A percentile compares a stretch with the other conserved stretches of the same genome.
phyloP scores from a whole-genome alignment of 2,797 vertebrate genomes.

The Sebastolobus alascanus region DNA sequence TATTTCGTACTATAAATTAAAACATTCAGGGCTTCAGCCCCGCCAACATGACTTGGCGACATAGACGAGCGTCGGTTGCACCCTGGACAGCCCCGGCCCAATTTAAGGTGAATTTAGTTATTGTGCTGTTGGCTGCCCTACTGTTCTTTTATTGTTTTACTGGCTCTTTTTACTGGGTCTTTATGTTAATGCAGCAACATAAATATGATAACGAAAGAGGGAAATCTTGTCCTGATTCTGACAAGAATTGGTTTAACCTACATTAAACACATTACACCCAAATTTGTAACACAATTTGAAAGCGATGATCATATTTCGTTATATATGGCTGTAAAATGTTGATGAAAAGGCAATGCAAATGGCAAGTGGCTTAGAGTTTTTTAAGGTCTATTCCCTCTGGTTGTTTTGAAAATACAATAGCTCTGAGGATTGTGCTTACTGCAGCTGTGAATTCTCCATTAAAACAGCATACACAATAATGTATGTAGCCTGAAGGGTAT shows the following conservation, averaged over 20 bases:
- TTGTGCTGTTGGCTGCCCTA: too few relatives aligned
- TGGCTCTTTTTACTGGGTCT: background rate
- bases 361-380: background rate
- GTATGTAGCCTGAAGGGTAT: slow-evolving; percentile 4
- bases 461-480: background rate
- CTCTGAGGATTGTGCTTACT: slow-evolving; percentile 13
- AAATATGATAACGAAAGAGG: background rate
- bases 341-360: slow-evolving; percentile 2
- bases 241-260: background rate
- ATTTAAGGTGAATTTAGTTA: too few relatives aligned
- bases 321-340: background rate
- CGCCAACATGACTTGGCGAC: too few relatives aligned
- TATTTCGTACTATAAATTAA: too few relatives aligned
- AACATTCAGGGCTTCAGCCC: too few relatives aligned
- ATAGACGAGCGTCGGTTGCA: too few relatives aligned
- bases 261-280: background rate
- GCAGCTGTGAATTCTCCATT: slow-evolving; percentile 18
- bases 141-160: background rate
- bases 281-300: background rate
- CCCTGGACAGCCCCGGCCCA: too few relatives aligned
- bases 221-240: background rate
- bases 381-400: slow-evolving; percentile 9
- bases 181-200: background rate
- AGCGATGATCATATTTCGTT: background rate
- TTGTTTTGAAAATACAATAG: slow-evolving; percentile 25